Conservation (phyloP, 2,113 vertebrate species). For the Cnemophilus loriae region DNA sequence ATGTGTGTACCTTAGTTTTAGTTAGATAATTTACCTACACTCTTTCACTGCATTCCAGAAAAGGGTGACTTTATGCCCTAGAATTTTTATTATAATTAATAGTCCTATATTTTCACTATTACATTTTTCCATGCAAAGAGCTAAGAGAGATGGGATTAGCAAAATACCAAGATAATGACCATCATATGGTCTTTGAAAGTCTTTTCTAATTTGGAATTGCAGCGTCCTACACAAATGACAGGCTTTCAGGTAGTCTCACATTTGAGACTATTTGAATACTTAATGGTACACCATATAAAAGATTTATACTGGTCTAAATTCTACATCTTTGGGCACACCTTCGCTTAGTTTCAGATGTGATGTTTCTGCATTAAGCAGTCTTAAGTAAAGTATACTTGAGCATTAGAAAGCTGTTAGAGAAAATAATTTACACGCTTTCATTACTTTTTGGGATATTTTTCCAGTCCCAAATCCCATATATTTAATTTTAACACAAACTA, state of each 20-base stretch:
- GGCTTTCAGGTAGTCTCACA: neutral
- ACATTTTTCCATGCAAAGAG: neutral
- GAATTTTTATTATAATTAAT: neutral
- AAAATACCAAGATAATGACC: neutral
- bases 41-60: neutral
- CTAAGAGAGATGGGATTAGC: neutral
- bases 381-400: neutral
- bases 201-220: neutral
- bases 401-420: neutral
- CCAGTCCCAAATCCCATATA: conserved; percentile 64
- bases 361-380: neutral
- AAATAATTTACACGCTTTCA: neutral
- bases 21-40: neutral
- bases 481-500: conserved; percentile 68
- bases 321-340: neutral
- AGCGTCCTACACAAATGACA: neutral
- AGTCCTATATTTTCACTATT: neutral
- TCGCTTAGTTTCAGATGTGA: neutral
- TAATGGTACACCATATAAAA: neutral
- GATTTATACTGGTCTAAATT: neutral
- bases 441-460: conserved; percentile 68
- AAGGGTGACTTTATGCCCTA: neutral
- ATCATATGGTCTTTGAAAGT: neutral
- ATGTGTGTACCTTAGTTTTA: neutral
- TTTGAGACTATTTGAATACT: neutral